Percentiles rank a stretch among this genome's conserved stretches.
Evolutionary conservation across 2,797 vertebrate species (phyloP).

Genomic region (Falco cherrug): DNA sequence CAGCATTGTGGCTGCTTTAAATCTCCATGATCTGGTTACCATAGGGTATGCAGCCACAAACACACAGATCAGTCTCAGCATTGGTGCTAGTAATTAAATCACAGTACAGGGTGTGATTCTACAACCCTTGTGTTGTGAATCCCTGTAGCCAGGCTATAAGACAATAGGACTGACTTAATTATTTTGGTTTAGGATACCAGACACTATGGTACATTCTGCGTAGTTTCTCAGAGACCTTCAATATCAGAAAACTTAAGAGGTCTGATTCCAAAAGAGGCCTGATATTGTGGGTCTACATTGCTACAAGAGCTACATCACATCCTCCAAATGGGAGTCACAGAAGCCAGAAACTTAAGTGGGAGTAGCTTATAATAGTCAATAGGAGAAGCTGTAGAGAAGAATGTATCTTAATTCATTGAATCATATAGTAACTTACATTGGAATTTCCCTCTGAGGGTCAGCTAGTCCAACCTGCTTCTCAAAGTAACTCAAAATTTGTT

Average conservation of each 20-base stretch:
- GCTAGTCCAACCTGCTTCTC: not conserved
- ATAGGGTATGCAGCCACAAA: not conserved
- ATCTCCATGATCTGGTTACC: not conserved
- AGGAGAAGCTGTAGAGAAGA: not conserved
- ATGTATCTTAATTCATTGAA: not conserved
- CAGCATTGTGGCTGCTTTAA: not conserved
- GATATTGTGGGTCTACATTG: not conserved
- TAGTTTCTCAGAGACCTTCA: not conserved
- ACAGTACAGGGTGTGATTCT: not conserved
- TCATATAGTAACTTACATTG: not conserved
- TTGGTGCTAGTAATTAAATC: not conserved
- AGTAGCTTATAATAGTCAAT: not conserved
- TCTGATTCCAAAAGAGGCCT: not conserved
- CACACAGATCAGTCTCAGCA: not conserved
- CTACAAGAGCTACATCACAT: not conserved
- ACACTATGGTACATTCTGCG: not conserved
- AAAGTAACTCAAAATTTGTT: not conserved
- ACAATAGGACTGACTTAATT: not conserved
- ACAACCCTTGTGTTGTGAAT: not conserved
- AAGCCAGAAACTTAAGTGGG: not conserved
- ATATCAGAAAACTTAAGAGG: not conserved
- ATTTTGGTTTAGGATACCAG: not conserved
- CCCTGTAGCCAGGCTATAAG: not conserved
- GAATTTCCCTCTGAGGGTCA: not conserved
- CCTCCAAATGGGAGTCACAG: not conserved